Evolutionary conservation across 2,797 vertebrate genomes (phyloP).

Genomic region (Xerus rutilus): DNA sequence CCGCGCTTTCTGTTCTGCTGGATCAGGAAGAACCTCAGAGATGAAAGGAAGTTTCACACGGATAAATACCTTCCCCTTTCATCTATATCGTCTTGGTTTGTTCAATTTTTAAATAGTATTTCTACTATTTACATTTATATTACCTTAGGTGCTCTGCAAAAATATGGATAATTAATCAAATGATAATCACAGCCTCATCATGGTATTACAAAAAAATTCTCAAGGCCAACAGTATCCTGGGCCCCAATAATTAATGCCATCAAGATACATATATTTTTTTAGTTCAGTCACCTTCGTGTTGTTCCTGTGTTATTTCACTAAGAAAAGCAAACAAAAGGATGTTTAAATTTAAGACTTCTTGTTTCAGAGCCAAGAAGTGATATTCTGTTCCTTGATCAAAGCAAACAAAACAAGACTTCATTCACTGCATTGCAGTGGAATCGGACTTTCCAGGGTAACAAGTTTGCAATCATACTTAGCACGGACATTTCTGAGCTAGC

Average conservation of each 20-base stretch:
- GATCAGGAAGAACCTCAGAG: neutral
- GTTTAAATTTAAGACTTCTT: conserved; percentile 69
- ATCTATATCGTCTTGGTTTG: neutral
- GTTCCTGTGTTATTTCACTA: conserved; percentile 48
- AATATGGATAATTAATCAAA: conserved; percentile 23
- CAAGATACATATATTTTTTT: neutral
- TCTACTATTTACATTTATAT: conserved; percentile 36
- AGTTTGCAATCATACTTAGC: conserved; percentile 32
- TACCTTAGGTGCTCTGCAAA: conserved; percentile 24
- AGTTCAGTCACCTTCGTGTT: conserved; percentile 33
- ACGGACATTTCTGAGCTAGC: conserved; percentile 55
- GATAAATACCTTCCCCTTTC: neutral
- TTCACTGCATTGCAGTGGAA: neutral
- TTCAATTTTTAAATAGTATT: conserved; percentile 35
- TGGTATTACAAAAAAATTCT: neutral
- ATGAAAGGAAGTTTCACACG: neutral
- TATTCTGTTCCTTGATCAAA: conserved; percentile 70
- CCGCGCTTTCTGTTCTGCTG: neutral
- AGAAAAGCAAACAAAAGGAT: conserved; percentile 71
- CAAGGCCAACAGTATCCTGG: neutral
- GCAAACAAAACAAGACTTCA: conserved; percentile 66
- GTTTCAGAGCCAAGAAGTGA: conserved; percentile 53
- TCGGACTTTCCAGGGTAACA: neutral
- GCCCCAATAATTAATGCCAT: neutral
- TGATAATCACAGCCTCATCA: conserved; percentile 10